Evolutionary conservation across 1,140 invertebrate species (phyloP).

Genomic region (Liolophura sinensis): DNA sequence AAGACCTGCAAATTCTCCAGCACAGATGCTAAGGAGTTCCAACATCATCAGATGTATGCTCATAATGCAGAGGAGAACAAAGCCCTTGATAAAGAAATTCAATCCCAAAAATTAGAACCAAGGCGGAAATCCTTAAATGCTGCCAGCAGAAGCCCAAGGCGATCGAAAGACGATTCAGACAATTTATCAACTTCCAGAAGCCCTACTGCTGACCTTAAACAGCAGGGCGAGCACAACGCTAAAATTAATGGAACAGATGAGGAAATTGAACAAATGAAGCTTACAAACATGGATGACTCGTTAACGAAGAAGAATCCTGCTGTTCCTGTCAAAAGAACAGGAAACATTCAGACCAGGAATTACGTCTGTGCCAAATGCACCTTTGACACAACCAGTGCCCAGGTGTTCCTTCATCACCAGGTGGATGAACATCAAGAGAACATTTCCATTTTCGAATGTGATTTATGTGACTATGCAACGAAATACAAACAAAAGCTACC

Average conservation of each 20-base stretch:
- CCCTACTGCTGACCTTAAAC: too few species aligned
- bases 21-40: constrained; percentile 43
- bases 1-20: constrained; percentile 46
- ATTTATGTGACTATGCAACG: constrained; percentile 50
- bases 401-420: constrained; percentile 40
- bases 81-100: constrained; percentile 17
- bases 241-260: too few species aligned
- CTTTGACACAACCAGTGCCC: constrained; percentile 39
- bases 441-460: constrained; percentile 46
- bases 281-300: too few species aligned
- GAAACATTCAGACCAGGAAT: constrained; percentile 45
- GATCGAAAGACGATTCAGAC: too few species aligned
- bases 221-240: too few species aligned
- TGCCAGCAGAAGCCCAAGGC: too few species aligned
- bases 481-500: constrained; percentile 49
- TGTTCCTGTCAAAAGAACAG: constrained; percentile 16
- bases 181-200: too few species aligned
- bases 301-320: too few species aligned
- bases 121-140: too few species aligned
- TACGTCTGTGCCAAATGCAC: constrained; percentile 42
- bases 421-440: constrained; percentile 36
- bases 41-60: constrained; percentile 38
- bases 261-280: too few species aligned
- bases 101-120: too few species aligned
- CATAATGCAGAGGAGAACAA: constrained; percentile 36